phyloP scores from a whole-genome alignment of 1,140 invertebrate genomes.

The Antheraea pernyi region DNA sequence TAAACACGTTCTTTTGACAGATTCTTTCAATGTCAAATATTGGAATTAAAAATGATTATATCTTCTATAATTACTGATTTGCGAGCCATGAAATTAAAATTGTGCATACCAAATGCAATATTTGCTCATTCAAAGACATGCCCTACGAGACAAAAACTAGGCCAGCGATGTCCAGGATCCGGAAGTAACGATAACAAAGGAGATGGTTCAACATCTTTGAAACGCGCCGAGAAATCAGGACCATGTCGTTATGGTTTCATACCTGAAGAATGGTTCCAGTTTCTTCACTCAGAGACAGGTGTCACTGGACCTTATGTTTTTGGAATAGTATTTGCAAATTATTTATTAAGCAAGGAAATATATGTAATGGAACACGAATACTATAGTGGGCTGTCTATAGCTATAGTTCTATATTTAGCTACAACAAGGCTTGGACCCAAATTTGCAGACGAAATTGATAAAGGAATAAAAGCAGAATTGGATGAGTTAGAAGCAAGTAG shows the following conservation, averaged over 20 bases:
- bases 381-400: conserved; percentile 87
- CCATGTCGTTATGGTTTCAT: conserved; percentile 50
- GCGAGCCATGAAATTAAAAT: background rate
- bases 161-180: conserved; percentile 5
- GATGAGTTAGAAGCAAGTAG: conserved; percentile 35
- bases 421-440: conserved; percentile 87
- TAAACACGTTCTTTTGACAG: no score
- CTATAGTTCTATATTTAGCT: conserved; percentile 82
- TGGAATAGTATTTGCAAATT: conserved; percentile 86
- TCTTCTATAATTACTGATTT: background rate
- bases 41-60: background rate
- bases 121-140: conserved; percentile 28
- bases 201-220: conserved; percentile 15
- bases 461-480: conserved; percentile 83
- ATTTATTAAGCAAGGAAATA: conserved; percentile 94
- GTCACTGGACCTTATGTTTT: conserved; percentile 93
- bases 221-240: conserved; percentile 35
- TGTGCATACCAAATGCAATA: conserved; percentile 11
- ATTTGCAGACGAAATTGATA: conserved; percentile 82
- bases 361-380: conserved; percentile 95
- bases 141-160: conserved; percentile 20
- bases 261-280: conserved; percentile 83
- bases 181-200: background rate
- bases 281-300: conserved; percentile 96
- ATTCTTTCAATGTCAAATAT: background rate